phyloP scores from a whole-genome alignment of 2,797 vertebrate species.

The Pangasius larnaudii region DNA sequence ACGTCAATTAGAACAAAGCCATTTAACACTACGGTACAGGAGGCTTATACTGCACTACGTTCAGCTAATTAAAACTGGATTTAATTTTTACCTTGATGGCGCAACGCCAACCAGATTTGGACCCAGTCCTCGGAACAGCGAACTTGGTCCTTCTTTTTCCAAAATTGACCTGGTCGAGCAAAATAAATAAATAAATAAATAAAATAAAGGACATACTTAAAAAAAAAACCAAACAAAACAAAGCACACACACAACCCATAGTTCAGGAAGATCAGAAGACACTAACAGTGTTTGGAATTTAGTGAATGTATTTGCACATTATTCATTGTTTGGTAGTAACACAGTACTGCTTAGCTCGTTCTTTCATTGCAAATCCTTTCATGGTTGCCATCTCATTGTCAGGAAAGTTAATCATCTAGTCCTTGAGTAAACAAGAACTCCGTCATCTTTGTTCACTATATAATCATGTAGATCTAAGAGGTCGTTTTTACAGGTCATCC shows the following conservation, averaged over 20 bases:
- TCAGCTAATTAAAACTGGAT: not conserved
- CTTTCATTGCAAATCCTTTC: not conserved
- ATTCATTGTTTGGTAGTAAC: not conserved
- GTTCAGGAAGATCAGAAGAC: not conserved
- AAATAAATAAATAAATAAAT: slow-evolving; percentile 31
- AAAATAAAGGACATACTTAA: not conserved
- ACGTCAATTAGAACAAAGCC: not conserved
- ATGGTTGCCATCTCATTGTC: not conserved
- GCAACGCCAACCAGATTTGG: slow-evolving; percentile 97
- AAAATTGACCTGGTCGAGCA: slow-evolving; percentile 87
- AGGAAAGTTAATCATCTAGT: slow-evolving; percentile 14
- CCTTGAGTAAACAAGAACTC: slow-evolving; percentile 32
- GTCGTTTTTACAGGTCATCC: slow-evolving; percentile 15
- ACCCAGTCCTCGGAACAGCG: slow-evolving; percentile 94
- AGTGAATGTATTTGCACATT: not conserved
- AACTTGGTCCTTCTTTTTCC: slow-evolving; percentile 97
- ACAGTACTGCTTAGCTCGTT: not conserved
- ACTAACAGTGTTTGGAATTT: not conserved
- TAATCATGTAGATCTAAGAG: slow-evolving; percentile 2
- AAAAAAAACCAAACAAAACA: not conserved
- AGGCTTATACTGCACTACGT: not conserved
- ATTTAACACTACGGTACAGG: not conserved
- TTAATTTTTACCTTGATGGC: slow-evolving; percentile 87
- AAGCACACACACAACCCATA: not conserved
- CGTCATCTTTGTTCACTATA: not conserved